Evolutionary conservation across 2,888 invertebrate genomes (phyloP).

Genomic region (Drosophila heteroneura): DNA sequence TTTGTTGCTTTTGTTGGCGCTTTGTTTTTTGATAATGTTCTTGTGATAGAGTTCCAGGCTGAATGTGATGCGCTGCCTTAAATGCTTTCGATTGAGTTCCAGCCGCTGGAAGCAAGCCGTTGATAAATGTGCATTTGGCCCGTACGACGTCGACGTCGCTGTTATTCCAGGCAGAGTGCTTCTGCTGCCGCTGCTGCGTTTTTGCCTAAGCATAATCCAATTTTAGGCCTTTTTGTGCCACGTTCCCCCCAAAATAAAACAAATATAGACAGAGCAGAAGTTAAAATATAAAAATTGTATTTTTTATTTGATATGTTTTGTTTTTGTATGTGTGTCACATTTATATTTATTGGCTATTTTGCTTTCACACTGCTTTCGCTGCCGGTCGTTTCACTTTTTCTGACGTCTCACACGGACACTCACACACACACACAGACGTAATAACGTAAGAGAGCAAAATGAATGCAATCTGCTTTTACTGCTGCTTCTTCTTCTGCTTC

Average conservation of each 20-base stretch:
- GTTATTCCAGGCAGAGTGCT: constrained; percentile 35
- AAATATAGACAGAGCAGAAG: not conserved
- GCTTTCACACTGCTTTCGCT: constrained; percentile 75
- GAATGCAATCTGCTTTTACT: constrained; percentile 55
- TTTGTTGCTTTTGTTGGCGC: constrained; percentile 41
- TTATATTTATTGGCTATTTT: constrained; percentile 55
- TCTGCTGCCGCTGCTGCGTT: constrained; percentile 62
- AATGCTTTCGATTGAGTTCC: constrained; percentile 60
- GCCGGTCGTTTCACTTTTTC: constrained; percentile 77
- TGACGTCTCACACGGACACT: constrained; percentile 32
- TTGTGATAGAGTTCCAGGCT: constrained; percentile 77
- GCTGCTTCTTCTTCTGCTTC: constrained; percentile 30
- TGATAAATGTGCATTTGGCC: constrained; percentile 1
- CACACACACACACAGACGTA: constrained; percentile 25
- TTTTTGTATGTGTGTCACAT: constrained; percentile 16
- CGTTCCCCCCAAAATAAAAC: constrained; percentile 1
- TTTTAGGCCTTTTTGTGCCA: constrained; percentile 51
- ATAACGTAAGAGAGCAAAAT: constrained; percentile 65
- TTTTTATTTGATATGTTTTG: constrained; percentile 12
- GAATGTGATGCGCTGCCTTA: constrained; percentile 70
- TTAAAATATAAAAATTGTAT: constrained; percentile 17
- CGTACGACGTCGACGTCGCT: not conserved
- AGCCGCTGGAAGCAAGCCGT: constrained; percentile 42
- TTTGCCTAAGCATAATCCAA: constrained; percentile 83
- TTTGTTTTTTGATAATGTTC: constrained; percentile 73